A percentile compares a stretch with the other conserved stretches of the same genome.
These are phyloP conservation scores for Cephonodes hylas DNA, from an alignment of 2,888 invertebrate genomes.

Conservation along the genomic window DNA sequence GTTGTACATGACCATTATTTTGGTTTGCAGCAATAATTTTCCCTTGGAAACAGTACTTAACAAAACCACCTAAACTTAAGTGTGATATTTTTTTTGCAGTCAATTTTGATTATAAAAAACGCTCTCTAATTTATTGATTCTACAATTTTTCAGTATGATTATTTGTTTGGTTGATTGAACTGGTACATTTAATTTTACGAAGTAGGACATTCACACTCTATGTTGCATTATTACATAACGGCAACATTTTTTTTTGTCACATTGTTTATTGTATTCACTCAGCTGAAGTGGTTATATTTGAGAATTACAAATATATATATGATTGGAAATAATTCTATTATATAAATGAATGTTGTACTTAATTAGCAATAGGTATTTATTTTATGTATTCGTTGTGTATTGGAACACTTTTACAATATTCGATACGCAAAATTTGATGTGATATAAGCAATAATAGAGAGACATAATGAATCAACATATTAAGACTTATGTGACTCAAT, in stretches of 20 bases:
- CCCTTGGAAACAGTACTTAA: slow-evolving; percentile 67
- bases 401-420: slow-evolving; percentile 66
- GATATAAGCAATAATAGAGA: slow-evolving; percentile 79
- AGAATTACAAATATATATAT: slow-evolving; percentile 38
- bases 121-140: slow-evolving; percentile 59
- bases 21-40: slow-evolving; percentile 46
- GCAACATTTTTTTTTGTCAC: slow-evolving; percentile 22
- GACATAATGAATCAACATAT: slow-evolving; percentile 61
- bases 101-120: slow-evolving; percentile 46
- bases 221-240: background rate
- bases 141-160: background rate
- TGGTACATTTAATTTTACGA: background rate
- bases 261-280: slow-evolving; percentile 40
- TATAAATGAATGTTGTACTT: slow-evolving; percentile 68
- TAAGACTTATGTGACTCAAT: slow-evolving; percentile 58
- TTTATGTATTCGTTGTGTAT: slow-evolving; percentile 70
- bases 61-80: slow-evolving; percentile 68
- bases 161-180: background rate
- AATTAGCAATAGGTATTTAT: slow-evolving; percentile 76
- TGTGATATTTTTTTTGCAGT: slow-evolving; percentile 71
- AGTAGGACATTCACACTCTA: background rate
- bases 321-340: slow-evolving; percentile 42
- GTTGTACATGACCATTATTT: slow-evolving; percentile 61
- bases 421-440: slow-evolving; percentile 69
- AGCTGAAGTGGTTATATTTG: slow-evolving; percentile 58